Evolutionary conservation across 64 coral and sea anemone genomes (phyloP).

Genomic region (Porites lutea): DNA sequence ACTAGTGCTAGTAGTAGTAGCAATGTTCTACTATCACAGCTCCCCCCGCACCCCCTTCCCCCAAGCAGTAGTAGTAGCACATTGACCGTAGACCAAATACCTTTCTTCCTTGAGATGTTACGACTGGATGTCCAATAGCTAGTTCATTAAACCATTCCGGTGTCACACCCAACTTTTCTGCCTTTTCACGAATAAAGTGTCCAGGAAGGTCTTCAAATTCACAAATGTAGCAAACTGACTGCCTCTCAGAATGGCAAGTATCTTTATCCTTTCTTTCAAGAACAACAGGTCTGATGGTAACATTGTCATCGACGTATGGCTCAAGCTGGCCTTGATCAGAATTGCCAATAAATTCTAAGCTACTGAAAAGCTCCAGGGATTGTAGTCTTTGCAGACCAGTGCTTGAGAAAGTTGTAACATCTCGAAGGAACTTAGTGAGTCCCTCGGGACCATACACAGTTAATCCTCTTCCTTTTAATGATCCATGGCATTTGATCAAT

Average conservation of each 20-base stretch:
- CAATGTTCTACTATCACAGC: too few relatives aligned
- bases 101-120: constrained; percentile 49
- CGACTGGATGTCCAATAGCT: constrained; percentile 50
- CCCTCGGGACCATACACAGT: constrained; percentile 2
- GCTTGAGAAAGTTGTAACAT: constrained; percentile 8
- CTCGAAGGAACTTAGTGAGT: background rate
- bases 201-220: constrained; percentile 71
- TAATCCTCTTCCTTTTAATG: background rate
- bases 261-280: constrained; percentile 10
- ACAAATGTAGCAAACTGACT: constrained; percentile 74
- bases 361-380: constrained; percentile 15
- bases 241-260: constrained; percentile 4
- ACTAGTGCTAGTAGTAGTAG: too few relatives aligned
- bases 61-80: too few relatives aligned
- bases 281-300: constrained; percentile 59
- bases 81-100: background rate
- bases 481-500: background rate
- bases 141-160: constrained; percentile 36
- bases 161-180: constrained; percentile 43
- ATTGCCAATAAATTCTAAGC: constrained; percentile 27
- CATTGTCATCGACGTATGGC: constrained; percentile 63
- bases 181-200: constrained; percentile 55
- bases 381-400: constrained; percentile 37
- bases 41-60: too few relatives aligned
- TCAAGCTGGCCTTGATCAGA: background rate